Conservation (phyloP, 2,888 invertebrate genomes). For the Gastracanthus pulcherrimus region DNA sequence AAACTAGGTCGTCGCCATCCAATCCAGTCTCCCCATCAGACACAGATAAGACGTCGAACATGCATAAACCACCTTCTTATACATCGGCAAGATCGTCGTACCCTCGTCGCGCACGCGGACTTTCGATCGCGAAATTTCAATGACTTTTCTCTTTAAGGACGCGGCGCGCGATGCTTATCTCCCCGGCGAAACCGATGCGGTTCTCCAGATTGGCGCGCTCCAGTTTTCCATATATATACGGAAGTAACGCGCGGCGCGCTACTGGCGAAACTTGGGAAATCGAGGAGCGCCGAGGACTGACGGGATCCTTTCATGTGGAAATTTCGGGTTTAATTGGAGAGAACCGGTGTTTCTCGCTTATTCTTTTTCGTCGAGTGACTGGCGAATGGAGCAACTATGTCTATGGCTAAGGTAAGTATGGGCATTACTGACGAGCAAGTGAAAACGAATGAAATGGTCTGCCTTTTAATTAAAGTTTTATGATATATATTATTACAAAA, state of each 20-base stretch:
- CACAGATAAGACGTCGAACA: neutral
- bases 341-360: neutral
- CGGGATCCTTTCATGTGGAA: neutral
- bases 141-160: constrained; percentile 16
- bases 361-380: no score
- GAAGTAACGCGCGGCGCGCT: neutral
- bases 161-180: neutral
- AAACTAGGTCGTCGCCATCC: neutral
- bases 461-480: no score
- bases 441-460: no score
- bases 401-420: no score
- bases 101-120: neutral
- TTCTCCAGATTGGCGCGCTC: neutral
- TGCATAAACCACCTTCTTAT: no score
- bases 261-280: neutral
- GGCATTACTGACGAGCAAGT: no score
- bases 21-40: neutral
- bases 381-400: no score
- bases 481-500: no score
- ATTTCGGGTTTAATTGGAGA: constrained; percentile 14
- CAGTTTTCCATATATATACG: neutral
- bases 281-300: neutral
- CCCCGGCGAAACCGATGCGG: neutral
- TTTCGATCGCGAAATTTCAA: constrained; percentile 12
- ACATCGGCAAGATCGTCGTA: neutral